Evolutionary conservation across 1,140 invertebrate species (phyloP), one percentile per base, ranked within the genome.

Genomic region (Ectropis grisescens): DNA sequence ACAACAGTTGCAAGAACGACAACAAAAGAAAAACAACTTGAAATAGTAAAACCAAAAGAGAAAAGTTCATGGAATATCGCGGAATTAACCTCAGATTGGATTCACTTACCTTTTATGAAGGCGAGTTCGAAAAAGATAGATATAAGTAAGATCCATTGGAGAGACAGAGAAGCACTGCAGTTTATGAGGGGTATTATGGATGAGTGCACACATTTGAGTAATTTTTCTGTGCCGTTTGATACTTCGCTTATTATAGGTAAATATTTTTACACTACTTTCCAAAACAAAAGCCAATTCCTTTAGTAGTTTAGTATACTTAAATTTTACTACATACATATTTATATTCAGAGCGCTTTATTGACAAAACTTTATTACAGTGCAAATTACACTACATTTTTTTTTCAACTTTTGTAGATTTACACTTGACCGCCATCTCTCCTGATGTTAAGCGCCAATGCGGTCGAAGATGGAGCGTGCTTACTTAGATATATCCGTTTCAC

Each of bases 121-220:
- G 40, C 61, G 11, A 54, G 38, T n/a, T 66, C 55, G 29, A 82
- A 64, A 39, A 71, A 71, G 49, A 81, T 81, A 69, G 82, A 85
- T 29, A 85, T 85, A 41, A 72, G 72, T 9, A 86, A 85, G 56
- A 85, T 84, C 5, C 85, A 86, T 47, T 86, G 84, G 85, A 81
- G 87, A 27, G 88, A 91, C 48, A 85, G 86, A 44, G 92, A 95
- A 65, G 92, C 93, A 1, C 48, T 96, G 6, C 91, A 95, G 74
- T 98, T 99, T 66, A 99, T 99, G 97, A 85, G 93, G 13, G 96
- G 96, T 0, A 90, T 99, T 41, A 99, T 99, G 97, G 97, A 99
- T 64, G 95, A 99, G 79, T 99, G 95, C 69, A 99, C 98, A 1
- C 96, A 98, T 82, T 82, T 99, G 1, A 93, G 89, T 37, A 97